Evolutionary conservation across 1,140 invertebrate species (phyloP).

Genomic region (Hypsibius dujardini): DNA sequence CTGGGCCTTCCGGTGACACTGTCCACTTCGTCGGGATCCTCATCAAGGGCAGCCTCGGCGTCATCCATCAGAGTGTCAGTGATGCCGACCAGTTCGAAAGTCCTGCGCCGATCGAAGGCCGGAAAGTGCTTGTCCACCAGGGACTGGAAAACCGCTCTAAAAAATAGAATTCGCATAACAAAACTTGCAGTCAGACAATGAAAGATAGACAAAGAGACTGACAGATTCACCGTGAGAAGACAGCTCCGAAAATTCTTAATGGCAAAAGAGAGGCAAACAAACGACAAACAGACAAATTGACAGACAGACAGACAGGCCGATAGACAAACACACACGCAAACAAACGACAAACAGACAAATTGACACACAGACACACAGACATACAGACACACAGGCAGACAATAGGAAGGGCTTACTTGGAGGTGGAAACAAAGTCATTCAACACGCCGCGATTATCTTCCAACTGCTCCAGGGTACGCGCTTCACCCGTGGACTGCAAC

Average conservation of each 20-base stretch:
- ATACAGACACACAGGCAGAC: too few relatives aligned
- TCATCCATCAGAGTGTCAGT: neutral
- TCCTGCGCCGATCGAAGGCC: slow-evolving; percentile 62
- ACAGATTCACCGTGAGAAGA: too few relatives aligned
- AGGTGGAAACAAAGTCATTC: slow-evolving; percentile 93
- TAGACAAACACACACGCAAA: too few relatives aligned
- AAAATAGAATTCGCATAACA: too few relatives aligned
- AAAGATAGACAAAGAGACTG: too few relatives aligned
- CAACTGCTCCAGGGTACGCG: slow-evolving; percentile 80
- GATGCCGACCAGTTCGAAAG: slow-evolving; percentile 59
- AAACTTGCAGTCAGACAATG: too few relatives aligned
- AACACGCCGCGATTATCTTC: slow-evolving; percentile 89
- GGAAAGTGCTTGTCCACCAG: slow-evolving; percentile 94
- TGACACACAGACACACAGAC: too few relatives aligned
- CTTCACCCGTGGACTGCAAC: slow-evolving; percentile 93
- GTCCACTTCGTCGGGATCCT: neutral
- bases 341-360: too few relatives aligned
- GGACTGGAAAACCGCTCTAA: slow-evolving; percentile 67
- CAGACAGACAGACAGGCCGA: too few relatives aligned
- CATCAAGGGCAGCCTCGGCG: neutral
- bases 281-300: too few relatives aligned
- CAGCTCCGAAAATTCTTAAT: too few relatives aligned
- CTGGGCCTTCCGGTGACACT: neutral
- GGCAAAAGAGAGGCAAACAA: too few relatives aligned
- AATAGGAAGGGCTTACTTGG: slow-evolving; percentile 61